Conservation (phyloP, 2,797 vertebrate species). For the Liparis tanakae region DNA sequence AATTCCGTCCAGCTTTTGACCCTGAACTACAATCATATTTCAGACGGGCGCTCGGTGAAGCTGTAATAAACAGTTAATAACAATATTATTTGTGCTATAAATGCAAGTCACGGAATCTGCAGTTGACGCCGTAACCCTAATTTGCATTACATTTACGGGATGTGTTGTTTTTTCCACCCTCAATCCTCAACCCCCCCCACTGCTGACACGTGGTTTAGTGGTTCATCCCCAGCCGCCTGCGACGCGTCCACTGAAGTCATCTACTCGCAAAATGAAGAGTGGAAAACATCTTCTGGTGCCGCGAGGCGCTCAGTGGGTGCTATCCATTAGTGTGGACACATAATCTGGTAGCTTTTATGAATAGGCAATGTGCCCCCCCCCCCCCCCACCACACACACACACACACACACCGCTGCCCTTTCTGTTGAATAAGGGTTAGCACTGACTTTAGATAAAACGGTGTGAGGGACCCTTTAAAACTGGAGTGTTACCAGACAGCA, state of each 20-base stretch:
- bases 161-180: background rate
- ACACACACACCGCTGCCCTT: background rate
- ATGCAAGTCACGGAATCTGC: background rate
- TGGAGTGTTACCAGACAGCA: constrained; percentile 12
- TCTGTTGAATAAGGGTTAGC: background rate
- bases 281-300: background rate
- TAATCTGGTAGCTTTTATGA: constrained; percentile 4
- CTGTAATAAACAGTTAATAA: background rate
- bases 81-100: background rate
- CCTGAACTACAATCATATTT: background rate
- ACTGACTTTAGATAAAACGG: background rate
- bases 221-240: background rate
- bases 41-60: background rate
- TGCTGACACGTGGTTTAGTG: background rate
- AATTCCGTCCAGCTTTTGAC: background rate
- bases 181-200: background rate
- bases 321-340: background rate
- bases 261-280: background rate
- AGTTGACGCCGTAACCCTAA: background rate
- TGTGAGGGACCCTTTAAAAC: constrained; percentile 5
- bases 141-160: background rate
- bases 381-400: no score
- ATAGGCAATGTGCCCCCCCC: background rate
- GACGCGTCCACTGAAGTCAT: background rate
- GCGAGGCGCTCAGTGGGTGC: background rate